Evolutionary conservation across 2,888 invertebrate genomes (phyloP).

Genomic region (Yponomeuta sedellus): DNA sequence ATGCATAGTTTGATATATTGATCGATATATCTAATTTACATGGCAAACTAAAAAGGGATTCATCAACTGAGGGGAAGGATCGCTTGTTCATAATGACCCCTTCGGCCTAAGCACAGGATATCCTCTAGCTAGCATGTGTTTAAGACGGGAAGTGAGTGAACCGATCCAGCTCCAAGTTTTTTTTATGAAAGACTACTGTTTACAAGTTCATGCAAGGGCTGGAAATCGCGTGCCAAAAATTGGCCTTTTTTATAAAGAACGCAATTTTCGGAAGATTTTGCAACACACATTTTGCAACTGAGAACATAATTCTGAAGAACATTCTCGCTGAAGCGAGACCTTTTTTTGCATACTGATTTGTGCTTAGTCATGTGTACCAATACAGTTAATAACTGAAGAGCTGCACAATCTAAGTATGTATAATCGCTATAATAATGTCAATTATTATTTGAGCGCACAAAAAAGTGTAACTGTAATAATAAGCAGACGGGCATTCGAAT

Average conservation of each 20-base stretch:
- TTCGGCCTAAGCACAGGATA: conserved; percentile 56
- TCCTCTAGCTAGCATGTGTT: conserved; percentile 55
- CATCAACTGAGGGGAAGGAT: conserved; percentile 2
- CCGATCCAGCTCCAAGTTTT: conserved; percentile 39
- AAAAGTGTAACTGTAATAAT: conserved; percentile 1
- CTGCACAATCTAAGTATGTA: not conserved
- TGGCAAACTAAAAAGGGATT: not conserved
- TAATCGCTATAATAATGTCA: not conserved
- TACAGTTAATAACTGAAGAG: not conserved
- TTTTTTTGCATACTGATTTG: not conserved
- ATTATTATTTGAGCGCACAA: not conserved
- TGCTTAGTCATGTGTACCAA: not conserved
- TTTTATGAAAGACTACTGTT: conserved; percentile 54
- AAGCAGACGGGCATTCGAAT: conserved; percentile 28
- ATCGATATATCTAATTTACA: not conserved
- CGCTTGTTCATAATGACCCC: conserved; percentile 49
- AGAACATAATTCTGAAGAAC: not conserved
- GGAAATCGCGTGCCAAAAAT: conserved; percentile 66
- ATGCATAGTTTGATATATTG: too few species aligned
- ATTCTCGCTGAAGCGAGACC: not conserved
- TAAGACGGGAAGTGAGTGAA: conserved; percentile 34
- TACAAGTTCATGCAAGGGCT: conserved; percentile 38
- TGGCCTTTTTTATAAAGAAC: conserved; percentile 27
- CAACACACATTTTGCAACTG: conserved; percentile 1
- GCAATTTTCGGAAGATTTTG: conserved; percentile 6